Conservation (phyloP, 2,888 invertebrate species). For the Orchestes rusci region DNA sequence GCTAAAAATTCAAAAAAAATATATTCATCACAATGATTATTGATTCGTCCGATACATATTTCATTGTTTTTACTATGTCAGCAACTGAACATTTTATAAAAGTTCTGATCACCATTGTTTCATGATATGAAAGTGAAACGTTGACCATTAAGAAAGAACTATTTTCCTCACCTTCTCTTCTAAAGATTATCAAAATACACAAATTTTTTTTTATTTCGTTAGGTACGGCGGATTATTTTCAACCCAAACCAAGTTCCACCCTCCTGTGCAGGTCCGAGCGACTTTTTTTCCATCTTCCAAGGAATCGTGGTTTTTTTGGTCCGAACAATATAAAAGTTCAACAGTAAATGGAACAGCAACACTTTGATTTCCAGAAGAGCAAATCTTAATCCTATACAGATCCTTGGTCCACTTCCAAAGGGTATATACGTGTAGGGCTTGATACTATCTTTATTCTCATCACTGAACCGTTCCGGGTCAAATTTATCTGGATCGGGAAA, state of each 20-base stretch:
- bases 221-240: no score
- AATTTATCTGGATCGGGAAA: slow-evolving; percentile 45
- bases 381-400: slow-evolving; percentile 46
- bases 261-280: slow-evolving; percentile 3
- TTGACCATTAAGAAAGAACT: no score
- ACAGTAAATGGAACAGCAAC: slow-evolving; percentile 31
- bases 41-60: no score
- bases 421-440: slow-evolving; percentile 47
- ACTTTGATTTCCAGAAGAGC: slow-evolving; percentile 32
- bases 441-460: slow-evolving; percentile 41
- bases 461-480: slow-evolving; percentile 41
- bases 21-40: no score
- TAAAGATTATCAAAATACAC: no score
- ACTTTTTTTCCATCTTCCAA: slow-evolving; percentile 2
- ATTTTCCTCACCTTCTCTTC: no score
- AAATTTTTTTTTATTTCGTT: no score
- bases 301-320: slow-evolving; percentile 28
- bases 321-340: slow-evolving; percentile 33
- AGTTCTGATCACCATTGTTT: no score
- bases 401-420: slow-evolving; percentile 49
- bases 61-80: no score
- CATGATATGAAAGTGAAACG: no score
- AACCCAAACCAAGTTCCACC: slow-evolving; percentile 16
- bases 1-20: no score
- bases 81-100: no score